Percentiles rank a stretch among this genome's conserved stretches.
These are phyloP conservation scores for Leptopterna dolabrata DNA, from an alignment of 2,888 invertebrate species.

Conservation along the genomic window DNA sequence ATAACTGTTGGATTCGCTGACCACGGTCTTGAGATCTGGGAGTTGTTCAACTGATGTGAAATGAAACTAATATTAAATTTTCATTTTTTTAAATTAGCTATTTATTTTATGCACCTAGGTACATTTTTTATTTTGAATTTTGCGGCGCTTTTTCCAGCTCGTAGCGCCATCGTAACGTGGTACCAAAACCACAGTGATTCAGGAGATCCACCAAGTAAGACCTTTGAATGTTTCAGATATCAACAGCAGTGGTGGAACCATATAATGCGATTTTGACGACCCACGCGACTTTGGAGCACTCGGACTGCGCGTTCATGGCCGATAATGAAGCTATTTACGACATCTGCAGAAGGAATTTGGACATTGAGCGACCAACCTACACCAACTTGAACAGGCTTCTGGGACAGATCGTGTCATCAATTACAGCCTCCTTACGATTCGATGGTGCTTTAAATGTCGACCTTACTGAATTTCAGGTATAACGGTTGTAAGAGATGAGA, in stretches of 20 bases:
- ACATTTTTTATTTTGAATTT: too few relatives aligned
- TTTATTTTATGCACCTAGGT: too few relatives aligned
- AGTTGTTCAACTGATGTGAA: too few relatives aligned
- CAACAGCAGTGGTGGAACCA: constrained; percentile 72
- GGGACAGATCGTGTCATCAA: constrained; percentile 92
- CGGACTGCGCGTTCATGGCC: constrained; percentile 75
- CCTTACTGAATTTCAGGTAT: constrained; percentile 86
- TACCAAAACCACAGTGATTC: too few relatives aligned
- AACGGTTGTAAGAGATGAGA: too few relatives aligned
- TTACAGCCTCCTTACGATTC: constrained; percentile 92
- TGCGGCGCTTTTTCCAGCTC: too few relatives aligned
- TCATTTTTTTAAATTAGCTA: too few relatives aligned
- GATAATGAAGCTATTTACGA: constrained; percentile 75
- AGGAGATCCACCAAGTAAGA: too few relatives aligned
- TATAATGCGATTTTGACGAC: constrained; percentile 75
- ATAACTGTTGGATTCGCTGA: too few relatives aligned
- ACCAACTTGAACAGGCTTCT: constrained; percentile 95
- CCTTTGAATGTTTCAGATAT: constrained; percentile 65
- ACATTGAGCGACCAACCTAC: constrained; percentile 95
- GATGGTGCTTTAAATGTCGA: constrained; percentile 94
- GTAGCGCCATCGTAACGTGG: too few relatives aligned
- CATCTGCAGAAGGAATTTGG: constrained; percentile 93
- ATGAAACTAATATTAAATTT: too few relatives aligned
- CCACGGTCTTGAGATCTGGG: too few relatives aligned
- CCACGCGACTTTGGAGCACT: constrained; percentile 73